Base-by-base conservation (phyloP, 1,140 invertebrate species). In the Achroia grisella region DNA sequence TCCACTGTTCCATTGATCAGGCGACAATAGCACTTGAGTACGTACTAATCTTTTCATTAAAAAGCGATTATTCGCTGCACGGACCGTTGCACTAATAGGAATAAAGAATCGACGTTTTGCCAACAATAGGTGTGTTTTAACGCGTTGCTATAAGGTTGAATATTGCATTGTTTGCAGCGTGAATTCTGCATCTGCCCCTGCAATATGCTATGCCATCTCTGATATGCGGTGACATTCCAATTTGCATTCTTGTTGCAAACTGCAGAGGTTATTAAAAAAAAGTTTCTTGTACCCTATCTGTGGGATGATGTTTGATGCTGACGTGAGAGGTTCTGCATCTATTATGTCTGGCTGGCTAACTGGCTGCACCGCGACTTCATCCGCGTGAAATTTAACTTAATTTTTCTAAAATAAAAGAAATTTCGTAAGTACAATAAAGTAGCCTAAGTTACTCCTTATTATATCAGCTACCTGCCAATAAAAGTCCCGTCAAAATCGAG, bases 41-140 rank as follows among this genome's bases (percentile, higher is more conserved):
- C 54, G 71, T 68, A 64, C 74, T 83, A 83, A 83, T 83, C 79
- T 80, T 80, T 83, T 83, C 79, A 83, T 83, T 83, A 83, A 80
- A 83, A 80, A 78, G 63, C 79, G 79, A 83, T 83, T 83, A 83
- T 80, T 68, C 76, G 67, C 64, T 73, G 72, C 76, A 80, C 70
- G 71, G 62, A 43, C 66, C 63, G 62, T 44, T 76, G 76, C 76
- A 74, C 76, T 78, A 75, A 82, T 76, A 71, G 67, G 71, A 72
- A 72, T 80, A 77, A 78, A 75, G 62, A 56, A 62, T 23, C 17
- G 17, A 23, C 17, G 17, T 23, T 23, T 23, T 23, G 2, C 17
- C 2, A 23, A 23, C 17, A 23, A 23, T 46, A 23, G 54, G 43
- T 36, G 48, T 28, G 17, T 6, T 23, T 6, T 23, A 6, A 23